Conservation (phyloP, 1,140 invertebrate species). For the Microplitis demolitor region DNA sequence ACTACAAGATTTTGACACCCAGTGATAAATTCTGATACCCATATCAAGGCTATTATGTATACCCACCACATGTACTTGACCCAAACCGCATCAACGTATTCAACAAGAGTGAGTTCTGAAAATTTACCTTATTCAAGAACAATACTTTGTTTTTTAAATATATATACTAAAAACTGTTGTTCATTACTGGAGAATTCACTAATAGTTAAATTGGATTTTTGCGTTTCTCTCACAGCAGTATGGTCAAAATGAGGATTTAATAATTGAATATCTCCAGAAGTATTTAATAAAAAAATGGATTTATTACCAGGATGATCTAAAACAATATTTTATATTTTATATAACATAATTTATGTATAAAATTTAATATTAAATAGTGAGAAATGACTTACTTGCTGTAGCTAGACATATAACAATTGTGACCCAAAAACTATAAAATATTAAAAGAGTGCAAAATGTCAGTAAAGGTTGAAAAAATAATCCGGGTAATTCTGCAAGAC, state of each 20-base stretch:
- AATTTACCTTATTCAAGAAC: background rate
- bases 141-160: no score
- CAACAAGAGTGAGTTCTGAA: conserved; percentile 68
- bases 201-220: conserved; percentile 37
- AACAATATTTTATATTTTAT: conserved; percentile 29
- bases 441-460: conserved; percentile 78
- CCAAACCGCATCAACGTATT: conserved; percentile 73
- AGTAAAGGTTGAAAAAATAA: conserved; percentile 86
- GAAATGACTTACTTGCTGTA: conserved; percentile 69
- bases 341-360: conserved; percentile 8
- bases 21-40: conserved; percentile 89
- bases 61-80: conserved; percentile 92
- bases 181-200: conserved; percentile 32
- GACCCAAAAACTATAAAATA: conserved; percentile 87
- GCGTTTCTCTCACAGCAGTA: conserved; percentile 36
- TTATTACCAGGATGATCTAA: conserved; percentile 60
- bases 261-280: conserved; percentile 24
- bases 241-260: conserved; percentile 38
- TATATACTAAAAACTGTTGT: no score
- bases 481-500: conserved; percentile 81
- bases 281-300: conserved; percentile 53
- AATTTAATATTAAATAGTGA: background rate
- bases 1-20: conserved; percentile 91
- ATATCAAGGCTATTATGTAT: conserved; percentile 85
- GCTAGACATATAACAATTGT: conserved; percentile 74